A percentile compares a stretch with the other conserved stretches of the same genome.
These are phyloP conservation scores for Pantherophis alleghaniensis DNA, from an alignment of 2,797 vertebrate genomes.

Conservation along the genomic window DNA sequence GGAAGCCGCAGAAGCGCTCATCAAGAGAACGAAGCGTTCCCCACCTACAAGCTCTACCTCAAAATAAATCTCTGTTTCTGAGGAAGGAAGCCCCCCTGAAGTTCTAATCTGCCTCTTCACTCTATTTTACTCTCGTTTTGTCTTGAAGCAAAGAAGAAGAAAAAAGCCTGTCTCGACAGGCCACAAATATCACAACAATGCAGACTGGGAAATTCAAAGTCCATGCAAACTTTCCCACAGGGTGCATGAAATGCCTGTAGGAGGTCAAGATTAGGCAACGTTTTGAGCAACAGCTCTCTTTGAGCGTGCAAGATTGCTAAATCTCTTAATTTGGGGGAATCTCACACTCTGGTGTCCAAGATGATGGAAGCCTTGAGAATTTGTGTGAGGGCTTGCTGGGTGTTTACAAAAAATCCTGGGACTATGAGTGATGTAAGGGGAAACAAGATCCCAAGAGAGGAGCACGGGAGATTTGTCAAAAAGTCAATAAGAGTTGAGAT, in stretches of 20 bases:
- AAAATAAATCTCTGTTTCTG: not conserved
- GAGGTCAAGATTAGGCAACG: not conserved
- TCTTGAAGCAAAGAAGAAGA: not conserved
- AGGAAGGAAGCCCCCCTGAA: too few species aligned
- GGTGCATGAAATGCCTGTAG: not conserved
- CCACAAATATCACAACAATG: not conserved
- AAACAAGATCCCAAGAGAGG: too few species aligned
- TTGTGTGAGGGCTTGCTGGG: not conserved
- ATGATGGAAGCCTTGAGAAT: not conserved
- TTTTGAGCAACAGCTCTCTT: not conserved
- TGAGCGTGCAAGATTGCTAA: not conserved
- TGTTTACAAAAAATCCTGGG: not conserved
- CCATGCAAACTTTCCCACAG: not conserved
- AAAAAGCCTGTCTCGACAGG: not conserved
- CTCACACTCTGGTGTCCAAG: not conserved
- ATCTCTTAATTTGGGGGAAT: not conserved
- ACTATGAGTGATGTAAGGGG: too few species aligned
- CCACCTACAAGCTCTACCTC: too few species aligned
- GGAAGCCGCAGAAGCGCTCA: not conserved
- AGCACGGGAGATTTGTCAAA: too few species aligned
- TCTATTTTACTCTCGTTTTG: not conserved
- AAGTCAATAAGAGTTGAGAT: too few species aligned
- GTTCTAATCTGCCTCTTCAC: not conserved
- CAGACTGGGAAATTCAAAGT: not conserved
- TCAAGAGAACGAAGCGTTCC: not conserved